Conservation (phyloP, 2,113 vertebrate genomes). For the Raphicerus campestris region DNA sequence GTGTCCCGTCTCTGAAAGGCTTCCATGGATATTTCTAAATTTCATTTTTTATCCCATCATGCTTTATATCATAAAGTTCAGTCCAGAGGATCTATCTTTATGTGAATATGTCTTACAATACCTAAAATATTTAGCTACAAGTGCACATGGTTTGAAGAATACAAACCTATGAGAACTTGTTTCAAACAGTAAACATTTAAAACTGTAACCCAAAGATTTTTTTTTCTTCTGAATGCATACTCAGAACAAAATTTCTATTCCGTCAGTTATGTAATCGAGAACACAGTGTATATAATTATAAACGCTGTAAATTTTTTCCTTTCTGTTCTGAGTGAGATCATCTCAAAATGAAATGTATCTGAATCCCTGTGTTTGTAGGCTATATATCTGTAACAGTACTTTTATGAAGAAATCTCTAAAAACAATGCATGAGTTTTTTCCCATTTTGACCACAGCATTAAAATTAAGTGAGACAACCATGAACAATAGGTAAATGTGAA, state of each 20-base stretch:
- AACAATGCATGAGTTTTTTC: background rate
- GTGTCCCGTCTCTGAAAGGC: background rate
- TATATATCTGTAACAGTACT: fast-evolving
- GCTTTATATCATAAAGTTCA: background rate
- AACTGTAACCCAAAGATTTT: background rate
- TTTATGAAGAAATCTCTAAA: background rate
- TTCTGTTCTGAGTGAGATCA: background rate
- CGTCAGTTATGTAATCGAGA: background rate
- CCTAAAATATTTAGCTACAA: background rate
- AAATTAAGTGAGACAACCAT: background rate
- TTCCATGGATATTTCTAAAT: background rate
- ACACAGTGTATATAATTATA: background rate
- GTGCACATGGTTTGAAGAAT: background rate
- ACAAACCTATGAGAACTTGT: background rate
- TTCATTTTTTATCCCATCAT: background rate
- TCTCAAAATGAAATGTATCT: background rate
- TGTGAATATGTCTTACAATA: background rate
- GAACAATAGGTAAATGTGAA: background rate
- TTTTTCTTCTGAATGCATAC: background rate
- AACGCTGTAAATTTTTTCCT: background rate
- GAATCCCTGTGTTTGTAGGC: background rate
- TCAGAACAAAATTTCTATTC: background rate
- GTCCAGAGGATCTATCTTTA: background rate
- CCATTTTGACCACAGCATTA: background rate
- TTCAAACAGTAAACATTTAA: background rate